Percentiles rank a stretch among this genome's conserved stretches.
phyloP scores from a whole-genome alignment of 2,797 vertebrate species.

The Micrastur ruficollis region DNA sequence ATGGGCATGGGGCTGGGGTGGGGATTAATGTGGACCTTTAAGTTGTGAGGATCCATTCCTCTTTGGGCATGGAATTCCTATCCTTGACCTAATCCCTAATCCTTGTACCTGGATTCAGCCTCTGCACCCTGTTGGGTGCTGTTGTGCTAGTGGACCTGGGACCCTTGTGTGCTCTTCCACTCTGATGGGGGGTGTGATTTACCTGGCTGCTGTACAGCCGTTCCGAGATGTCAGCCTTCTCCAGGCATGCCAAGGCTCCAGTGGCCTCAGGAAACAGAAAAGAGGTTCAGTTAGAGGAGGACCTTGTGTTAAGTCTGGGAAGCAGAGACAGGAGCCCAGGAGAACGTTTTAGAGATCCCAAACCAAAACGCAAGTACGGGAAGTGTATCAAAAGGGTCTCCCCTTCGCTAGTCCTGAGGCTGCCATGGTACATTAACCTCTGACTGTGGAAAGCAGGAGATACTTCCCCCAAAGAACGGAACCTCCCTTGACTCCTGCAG shows the following conservation, averaged over 20 bases:
- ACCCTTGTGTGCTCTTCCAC: fast-evolving
- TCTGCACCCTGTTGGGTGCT: neutral
- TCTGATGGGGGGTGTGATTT: neutral
- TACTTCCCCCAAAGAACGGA: neutral
- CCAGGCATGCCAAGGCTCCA: neutral
- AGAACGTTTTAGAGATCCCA: neutral
- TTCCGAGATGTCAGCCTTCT: neutral
- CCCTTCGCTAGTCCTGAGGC: fast-evolving
- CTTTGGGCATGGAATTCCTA: neutral
- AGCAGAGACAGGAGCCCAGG: neutral
- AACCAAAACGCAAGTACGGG: neutral
- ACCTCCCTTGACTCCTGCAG: neutral
- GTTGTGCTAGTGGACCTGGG: neutral
- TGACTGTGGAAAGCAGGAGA: neutral
- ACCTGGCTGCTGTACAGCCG: neutral
- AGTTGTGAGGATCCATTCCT: neutral
- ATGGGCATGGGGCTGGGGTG: fast-evolving
- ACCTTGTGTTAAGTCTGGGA: neutral
- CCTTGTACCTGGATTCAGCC: neutral
- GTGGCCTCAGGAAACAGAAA: neutral
- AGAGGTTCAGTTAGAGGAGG: neutral
- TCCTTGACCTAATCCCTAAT: neutral
- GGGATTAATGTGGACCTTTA: neutral
- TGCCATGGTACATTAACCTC: fast-evolving
- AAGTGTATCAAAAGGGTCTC: neutral